Percentiles rank a stretch among this genome's conserved stretches.
phyloP scores from a whole-genome alignment of 2,888 invertebrate genomes.

The Tinea pellionella region DNA sequence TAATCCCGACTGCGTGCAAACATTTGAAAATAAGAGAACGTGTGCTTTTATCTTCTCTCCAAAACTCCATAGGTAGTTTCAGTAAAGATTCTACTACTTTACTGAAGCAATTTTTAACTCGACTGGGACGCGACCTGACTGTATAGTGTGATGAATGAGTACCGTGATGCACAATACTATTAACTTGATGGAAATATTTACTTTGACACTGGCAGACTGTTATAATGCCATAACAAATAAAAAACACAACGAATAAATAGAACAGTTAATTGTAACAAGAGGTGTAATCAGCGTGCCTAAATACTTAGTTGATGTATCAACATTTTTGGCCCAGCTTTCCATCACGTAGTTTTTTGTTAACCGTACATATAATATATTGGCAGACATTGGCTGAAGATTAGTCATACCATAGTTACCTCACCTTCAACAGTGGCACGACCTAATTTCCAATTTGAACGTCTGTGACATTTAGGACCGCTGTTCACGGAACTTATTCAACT shows the following conservation, averaged over 20 bases:
- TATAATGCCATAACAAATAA: too few species aligned
- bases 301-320: slow-evolving; percentile 7
- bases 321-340: neutral
- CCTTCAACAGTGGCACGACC: slow-evolving; percentile 9
- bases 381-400: neutral
- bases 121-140: too few species aligned
- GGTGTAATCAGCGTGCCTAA: neutral
- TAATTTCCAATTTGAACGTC: slow-evolving; percentile 6
- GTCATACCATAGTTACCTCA: slow-evolving; percentile 2
- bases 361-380: slow-evolving; percentile 5
- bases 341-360: slow-evolving; percentile 1
- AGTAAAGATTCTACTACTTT: too few species aligned
- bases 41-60: too few species aligned
- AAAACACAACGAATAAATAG: neutral
- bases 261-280: neutral
- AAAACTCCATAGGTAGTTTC: too few species aligned
- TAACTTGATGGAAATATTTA: too few species aligned
- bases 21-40: too few species aligned
- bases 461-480: neutral
- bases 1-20: too few species aligned
- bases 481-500: neutral
- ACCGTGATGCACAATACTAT: too few species aligned
- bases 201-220: too few species aligned
- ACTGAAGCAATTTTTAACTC: too few species aligned
- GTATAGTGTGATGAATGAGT: too few species aligned